Evolutionary conservation across 2,888 invertebrate genomes (phyloP), one percentile per base, ranked within the genome.

Genomic region (Oasisia sp.): DNA sequence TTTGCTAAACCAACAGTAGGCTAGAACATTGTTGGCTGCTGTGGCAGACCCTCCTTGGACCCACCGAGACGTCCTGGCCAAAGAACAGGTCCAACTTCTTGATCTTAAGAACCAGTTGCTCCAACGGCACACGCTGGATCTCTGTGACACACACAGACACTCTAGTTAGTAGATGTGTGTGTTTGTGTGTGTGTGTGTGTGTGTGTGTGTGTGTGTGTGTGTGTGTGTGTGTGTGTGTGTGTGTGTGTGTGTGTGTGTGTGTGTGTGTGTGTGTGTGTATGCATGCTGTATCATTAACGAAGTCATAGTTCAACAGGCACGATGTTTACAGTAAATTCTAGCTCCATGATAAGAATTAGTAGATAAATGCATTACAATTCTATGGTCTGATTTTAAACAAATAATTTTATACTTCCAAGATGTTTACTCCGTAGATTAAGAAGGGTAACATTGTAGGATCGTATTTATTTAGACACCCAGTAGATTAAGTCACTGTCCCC

Each of bases 41-140:
- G 3, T 14, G 32, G 32, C 3, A 3, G 32, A 5, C n/a, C 32
- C 50, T 7, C 19, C 74, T 0, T 74, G 74, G 27, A 74, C 74
- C 90, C 94, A 95, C 95, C 94, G 94, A 93, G n/a, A 94, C 94
- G 92, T 93, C 93, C 27, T 93, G 91, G 45, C 92, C 94, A 74
- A 94, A 93, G 93, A 96, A 96, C 9, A 95, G 93, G 74, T 95
- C 95, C 89, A 96, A 93, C 94, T 95, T 95, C 93, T 99, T 99
- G 1, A 98, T 97, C 94, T 97, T 97, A n/a, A 99, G 97, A 93
- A 98, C 97, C 0, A 98, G 97, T 94, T 98, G 98, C 94, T 99
- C 98, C 44, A 99, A 97, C 50, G 98, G 97, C 91, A 97, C 97
- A 91, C 99, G 97, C 93, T 98, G 97, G 94, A 99, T 97, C 97